Evolutionary conservation across 2,113 vertebrate genomes (phyloP).

Genomic region (Pelvicachromis taeniatus): DNA sequence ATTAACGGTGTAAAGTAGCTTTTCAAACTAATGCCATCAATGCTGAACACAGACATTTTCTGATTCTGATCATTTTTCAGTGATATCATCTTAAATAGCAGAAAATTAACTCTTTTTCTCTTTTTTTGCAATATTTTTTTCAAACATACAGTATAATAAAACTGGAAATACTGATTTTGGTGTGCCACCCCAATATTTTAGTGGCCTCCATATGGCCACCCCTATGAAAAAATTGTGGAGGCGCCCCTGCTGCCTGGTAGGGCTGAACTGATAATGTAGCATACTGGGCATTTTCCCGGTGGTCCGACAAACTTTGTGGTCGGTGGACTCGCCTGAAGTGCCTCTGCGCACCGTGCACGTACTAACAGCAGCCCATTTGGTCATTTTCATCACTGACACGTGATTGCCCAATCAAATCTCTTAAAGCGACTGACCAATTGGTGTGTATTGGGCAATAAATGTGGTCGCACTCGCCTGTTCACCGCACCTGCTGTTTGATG

Average conservation of each 20-base stretch:
- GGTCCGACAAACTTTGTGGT: neutral
- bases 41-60: too few relatives aligned
- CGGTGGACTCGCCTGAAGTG: neutral
- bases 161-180: neutral
- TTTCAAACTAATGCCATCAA: too few relatives aligned
- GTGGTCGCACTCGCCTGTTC: too few relatives aligned
- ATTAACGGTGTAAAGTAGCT: too few relatives aligned
- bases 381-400: neutral
- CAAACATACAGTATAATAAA: neutral
- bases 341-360: neutral
- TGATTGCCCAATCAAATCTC: neutral
- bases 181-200: neutral
- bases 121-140: neutral
- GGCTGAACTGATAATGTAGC: neutral
- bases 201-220: rapidly evolving
- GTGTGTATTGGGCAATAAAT: too few relatives aligned
- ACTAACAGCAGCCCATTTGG: neutral
- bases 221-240: neutral
- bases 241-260: neutral
- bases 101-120: neutral
- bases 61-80: too few relatives aligned
- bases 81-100: neutral
- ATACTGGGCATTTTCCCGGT: neutral
- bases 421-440: neutral
- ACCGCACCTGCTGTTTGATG: too few relatives aligned